phyloP scores from a whole-genome alignment of 1,140 invertebrate genomes.

The Drosophila kanapiae region DNA sequence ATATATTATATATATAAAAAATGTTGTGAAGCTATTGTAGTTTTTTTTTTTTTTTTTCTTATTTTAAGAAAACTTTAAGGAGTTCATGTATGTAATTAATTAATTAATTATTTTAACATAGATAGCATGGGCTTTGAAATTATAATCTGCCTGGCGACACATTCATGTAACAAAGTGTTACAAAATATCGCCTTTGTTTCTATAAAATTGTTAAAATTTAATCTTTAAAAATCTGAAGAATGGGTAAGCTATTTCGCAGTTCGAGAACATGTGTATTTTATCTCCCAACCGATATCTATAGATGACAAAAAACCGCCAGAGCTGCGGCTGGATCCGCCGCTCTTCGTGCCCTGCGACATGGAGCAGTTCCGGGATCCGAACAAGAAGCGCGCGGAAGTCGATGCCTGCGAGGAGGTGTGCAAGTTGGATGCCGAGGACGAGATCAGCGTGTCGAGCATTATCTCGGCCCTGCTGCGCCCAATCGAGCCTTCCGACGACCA shows the following conservation, averaged over 20 bases:
- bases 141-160: background rate
- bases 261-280: no score
- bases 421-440: conserved; percentile 71
- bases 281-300: background rate
- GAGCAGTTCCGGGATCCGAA: conserved; percentile 35
- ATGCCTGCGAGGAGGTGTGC: conserved; percentile 55
- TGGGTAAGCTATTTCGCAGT: conserved; percentile 13
- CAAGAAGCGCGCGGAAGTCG: conserved; percentile 11
- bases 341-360: conserved; percentile 60
- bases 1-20: no score
- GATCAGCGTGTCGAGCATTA: conserved; percentile 79
- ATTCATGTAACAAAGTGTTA: background rate
- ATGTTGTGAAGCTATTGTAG: no score
- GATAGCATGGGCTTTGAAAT: background rate
- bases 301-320: background rate
- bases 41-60: no score
- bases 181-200: background rate
- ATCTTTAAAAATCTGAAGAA: conserved; percentile 21
- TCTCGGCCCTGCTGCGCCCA: conserved; percentile 58
- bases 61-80: no score
- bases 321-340: conserved; percentile 52
- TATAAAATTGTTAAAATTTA: conserved; percentile 5
- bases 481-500: conserved; percentile 63
- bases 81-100: no score
- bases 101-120: background rate